Evolutionary conservation across 2,888 invertebrate species (phyloP).

Genomic region (Margaritifera margaritifera): DNA sequence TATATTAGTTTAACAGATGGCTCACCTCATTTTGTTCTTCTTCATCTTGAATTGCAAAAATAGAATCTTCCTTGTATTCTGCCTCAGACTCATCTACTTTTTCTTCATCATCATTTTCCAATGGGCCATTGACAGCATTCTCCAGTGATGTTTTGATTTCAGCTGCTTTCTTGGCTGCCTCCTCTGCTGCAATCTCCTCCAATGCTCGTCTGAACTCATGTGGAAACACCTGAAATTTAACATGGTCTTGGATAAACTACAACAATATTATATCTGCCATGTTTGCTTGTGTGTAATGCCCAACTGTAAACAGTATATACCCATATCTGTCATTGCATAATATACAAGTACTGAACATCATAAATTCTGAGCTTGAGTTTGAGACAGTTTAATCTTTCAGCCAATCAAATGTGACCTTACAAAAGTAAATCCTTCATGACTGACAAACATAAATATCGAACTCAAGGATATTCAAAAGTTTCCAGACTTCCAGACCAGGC

Average conservation of each 20-base stretch:
- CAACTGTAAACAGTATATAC: no score
- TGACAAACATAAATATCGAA: no score
- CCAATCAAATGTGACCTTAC: no score
- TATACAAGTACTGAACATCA: no score
- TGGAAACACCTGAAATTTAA: slow-evolving; percentile 85
- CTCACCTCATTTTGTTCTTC: slow-evolving; percentile 13
- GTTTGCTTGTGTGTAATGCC: not conserved
- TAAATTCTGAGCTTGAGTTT: no score
- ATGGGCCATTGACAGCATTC: slow-evolving; percentile 11
- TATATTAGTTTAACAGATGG: no score
- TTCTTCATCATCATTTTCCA: slow-evolving; percentile 27
- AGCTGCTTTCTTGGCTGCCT: slow-evolving; percentile 51
- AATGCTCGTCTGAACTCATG: slow-evolving; percentile 95
- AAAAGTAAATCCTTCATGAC: no score
- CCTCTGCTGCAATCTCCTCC: slow-evolving; percentile 77
- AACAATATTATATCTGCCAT: not conserved
- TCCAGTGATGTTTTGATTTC: slow-evolving; percentile 3
- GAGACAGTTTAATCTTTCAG: no score
- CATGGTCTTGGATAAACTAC: no score
- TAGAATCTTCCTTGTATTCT: slow-evolving; percentile 50
- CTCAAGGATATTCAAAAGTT: no score
- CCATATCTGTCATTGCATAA: no score
- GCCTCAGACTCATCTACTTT: slow-evolving; percentile 21
- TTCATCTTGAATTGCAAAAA: slow-evolving; percentile 39
- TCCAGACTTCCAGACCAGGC: no score